A percentile compares a stretch with the other conserved stretches of the same genome.
phyloP scores from a whole-genome alignment of 2,797 vertebrate genomes.

The Dendrocincla tyrannina region DNA sequence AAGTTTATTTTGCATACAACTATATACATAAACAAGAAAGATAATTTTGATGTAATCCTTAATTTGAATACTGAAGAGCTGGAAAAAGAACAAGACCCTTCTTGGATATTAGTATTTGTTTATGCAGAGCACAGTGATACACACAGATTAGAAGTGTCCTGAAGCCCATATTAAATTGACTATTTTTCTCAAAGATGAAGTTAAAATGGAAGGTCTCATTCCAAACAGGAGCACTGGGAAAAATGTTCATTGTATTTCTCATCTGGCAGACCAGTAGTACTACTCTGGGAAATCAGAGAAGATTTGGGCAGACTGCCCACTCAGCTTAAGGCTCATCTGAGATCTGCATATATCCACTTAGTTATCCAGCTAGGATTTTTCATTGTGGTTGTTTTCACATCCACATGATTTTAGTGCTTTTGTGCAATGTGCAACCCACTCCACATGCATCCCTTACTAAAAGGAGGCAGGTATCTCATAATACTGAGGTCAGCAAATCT shows the following conservation, averaged over 20 bases:
- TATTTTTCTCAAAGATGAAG: constrained; percentile 24
- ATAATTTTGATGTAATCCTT: not conserved
- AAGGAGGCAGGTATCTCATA: not conserved
- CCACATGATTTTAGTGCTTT: constrained; percentile 14
- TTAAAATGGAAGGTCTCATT: not conserved
- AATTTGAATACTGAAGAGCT: not conserved
- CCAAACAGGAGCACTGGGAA: constrained; percentile 21
- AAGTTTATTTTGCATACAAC: not conserved
- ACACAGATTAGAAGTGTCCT: not conserved
- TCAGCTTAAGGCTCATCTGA: constrained; percentile 47
- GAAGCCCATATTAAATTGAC: constrained; percentile 16
- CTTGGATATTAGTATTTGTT: constrained; percentile 2
- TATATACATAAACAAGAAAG: constrained; percentile 6
- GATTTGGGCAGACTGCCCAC: constrained; percentile 49
- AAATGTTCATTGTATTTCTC: constrained; percentile 34
- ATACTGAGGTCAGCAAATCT: not conserved
- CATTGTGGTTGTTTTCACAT: not conserved
- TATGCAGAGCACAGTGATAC: not conserved
- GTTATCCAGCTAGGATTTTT: not conserved
- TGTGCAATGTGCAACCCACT: not conserved
- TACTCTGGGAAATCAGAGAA: constrained; percentile 59
- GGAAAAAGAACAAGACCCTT: not conserved
- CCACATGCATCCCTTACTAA: not conserved
- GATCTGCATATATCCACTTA: constrained; percentile 7
- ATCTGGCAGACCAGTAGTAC: constrained; percentile 31